These are phyloP conservation scores for Eurytoma californica DNA, from an alignment of 2,888 invertebrate genomes.

Conservation along the genomic window DNA sequence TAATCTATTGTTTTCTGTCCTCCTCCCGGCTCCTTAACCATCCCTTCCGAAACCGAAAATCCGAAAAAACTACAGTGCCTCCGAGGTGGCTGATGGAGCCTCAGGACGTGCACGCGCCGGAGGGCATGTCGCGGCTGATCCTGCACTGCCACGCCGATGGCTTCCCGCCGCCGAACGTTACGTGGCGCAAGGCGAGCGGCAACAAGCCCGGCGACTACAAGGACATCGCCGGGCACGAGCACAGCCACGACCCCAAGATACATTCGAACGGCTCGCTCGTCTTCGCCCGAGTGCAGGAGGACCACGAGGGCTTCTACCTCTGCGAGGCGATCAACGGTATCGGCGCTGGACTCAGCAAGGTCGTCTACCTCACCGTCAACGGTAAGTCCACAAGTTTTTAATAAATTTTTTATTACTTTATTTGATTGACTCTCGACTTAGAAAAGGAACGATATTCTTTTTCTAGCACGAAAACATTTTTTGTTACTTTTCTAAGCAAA, in stretches of 20 bases:
- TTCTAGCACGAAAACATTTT: too few species aligned
- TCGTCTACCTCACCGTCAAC: slow-evolving; percentile 91
- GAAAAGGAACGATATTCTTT: too few species aligned
- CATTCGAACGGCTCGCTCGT: slow-evolving; percentile 89
- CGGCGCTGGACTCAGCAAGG: slow-evolving; percentile 93
- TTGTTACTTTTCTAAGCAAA: too few species aligned
- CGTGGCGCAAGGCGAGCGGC: slow-evolving; percentile 93
- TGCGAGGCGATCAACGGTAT: slow-evolving; percentile 96
- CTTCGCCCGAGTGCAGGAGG: slow-evolving; percentile 89
- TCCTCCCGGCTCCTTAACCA: too few species aligned
- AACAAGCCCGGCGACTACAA: slow-evolving; percentile 72
- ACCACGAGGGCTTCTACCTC: slow-evolving; percentile 92
- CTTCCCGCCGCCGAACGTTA: slow-evolving; percentile 90
- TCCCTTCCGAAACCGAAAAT: not conserved
- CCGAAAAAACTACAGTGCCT: slow-evolving; percentile 80
- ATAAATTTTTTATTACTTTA: not conserved
- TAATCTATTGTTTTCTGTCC: not conserved
- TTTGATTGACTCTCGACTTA: too few species aligned
- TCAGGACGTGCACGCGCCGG: slow-evolving; percentile 82
- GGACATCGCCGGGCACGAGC: slow-evolving; percentile 68
- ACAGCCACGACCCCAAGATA: slow-evolving; percentile 70
- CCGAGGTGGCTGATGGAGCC: slow-evolving; percentile 93
- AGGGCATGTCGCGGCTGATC: slow-evolving; percentile 75
- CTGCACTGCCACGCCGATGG: slow-evolving; percentile 94
- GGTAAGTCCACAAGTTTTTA: slow-evolving; percentile 77